Base-by-base conservation (phyloP, 2,797 vertebrate genomes). In the Ctenopoma multispine region DNA sequence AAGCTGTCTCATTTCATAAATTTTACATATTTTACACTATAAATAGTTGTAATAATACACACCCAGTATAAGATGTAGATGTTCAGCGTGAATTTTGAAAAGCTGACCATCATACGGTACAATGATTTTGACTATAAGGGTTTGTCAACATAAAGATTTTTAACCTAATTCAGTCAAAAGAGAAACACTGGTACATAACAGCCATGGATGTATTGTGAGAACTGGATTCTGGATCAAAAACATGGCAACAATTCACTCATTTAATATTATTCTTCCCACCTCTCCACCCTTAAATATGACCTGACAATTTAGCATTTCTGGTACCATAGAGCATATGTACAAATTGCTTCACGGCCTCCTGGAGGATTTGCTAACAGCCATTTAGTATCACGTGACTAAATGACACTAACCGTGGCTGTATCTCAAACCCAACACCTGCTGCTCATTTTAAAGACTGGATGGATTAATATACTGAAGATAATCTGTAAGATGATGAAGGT, bases 1-100 rank as follows among this genome's bases (percentile, higher is more conserved):
- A 47, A 59, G 34, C 65, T 18, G 65, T 75, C 65, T 51, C 58
- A 7, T 83, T 72, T 59, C 67, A 79, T 75, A 70, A 49, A 63
- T 67, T 75, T 72, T 55, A 59, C 56, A 70, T 29, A 20, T 72
- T 75, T 65, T 27, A 72, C 56, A 11, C 48, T 14, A 40, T 77
- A 63, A 85, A 74, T 78, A 61, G 46, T 17, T 34, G 69, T 67
- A 55, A 34, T 34, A 74, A 41, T 23, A 14, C 1, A 1, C 21
- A 40, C 18, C 53, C n/a, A 49, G 29, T 23, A 2, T 7, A 58
- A 57, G 59, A 77, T 59, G 51, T 15, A 65, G 50, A 64, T 20
- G 40, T 53, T 55, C 11, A 67, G 27, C 40, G 27, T 48, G 46
- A 41, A 59, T 41, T 18, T 18, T 56, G 41, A 68, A 40, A 60